These are phyloP conservation scores for Todiramphus chloris DNA, from an alignment of 2,113 vertebrate species.

Conservation along the genomic window DNA sequence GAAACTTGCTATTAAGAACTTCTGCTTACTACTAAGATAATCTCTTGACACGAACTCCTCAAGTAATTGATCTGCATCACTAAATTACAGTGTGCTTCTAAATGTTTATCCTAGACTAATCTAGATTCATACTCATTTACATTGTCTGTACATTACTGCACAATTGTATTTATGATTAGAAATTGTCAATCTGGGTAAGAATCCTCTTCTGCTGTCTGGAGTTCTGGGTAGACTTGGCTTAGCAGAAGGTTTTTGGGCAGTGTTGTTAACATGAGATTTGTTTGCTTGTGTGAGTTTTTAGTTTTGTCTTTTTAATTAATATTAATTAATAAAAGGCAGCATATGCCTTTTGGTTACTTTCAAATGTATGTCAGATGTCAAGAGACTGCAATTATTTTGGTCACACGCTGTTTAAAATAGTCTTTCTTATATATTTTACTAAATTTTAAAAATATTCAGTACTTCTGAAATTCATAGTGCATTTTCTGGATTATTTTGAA, in stretches of 20 bases:
- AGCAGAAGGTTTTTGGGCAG: background rate
- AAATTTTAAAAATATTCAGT: background rate
- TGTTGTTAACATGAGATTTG: background rate
- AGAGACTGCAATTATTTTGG: background rate
- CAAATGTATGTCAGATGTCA: background rate
- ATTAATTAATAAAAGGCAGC: background rate
- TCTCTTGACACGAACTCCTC: background rate
- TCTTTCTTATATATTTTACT: background rate
- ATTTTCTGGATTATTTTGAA: background rate
- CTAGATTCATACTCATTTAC: background rate
- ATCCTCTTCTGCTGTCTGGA: background rate
- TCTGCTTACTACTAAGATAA: background rate
- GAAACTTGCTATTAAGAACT: background rate
- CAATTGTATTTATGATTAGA: background rate
- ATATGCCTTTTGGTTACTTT: background rate
- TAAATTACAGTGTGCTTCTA: background rate
- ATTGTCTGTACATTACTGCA: background rate
- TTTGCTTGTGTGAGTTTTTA: background rate
- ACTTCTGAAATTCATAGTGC: background rate
- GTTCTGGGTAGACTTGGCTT: background rate
- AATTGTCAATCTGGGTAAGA: rapidly evolving
- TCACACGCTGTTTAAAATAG: background rate
- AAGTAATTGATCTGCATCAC: background rate
- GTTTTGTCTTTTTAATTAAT: background rate
- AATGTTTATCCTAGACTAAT: background rate